Evolutionary conservation across 2,113 vertebrate species (phyloP), one percentile per base, ranked within the genome.

Genomic region (Elaphurus davidianus): DNA sequence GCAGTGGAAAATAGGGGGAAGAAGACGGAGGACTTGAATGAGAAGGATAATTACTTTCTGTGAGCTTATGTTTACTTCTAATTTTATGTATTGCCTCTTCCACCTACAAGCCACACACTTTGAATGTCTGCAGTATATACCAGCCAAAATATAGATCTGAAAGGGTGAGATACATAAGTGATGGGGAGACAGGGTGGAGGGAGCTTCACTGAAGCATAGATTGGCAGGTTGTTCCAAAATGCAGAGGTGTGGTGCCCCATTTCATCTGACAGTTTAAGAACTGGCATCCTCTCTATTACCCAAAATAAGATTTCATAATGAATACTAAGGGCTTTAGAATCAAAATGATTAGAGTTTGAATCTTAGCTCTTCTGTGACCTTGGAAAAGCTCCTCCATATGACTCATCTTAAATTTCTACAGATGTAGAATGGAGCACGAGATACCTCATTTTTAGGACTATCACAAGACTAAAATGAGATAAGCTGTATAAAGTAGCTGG

Each of bases 171-270:
- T 71, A 16, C 10, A 33, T 16, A 36, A 36, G 25, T 55, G 11
- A 52, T 19, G 45, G 7, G 21, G 21, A 36, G 15, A 14, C 4
- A 15, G 13, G 7, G 3, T 60, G 13, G n/a, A 82, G 14, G 15
- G 2, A 47, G 6, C 16, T 45, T 45, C n/a, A 33, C 0, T 50
- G 30, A 59, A 87, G 64, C 27, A 21, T 0, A 43, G 52, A 50
- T 2, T 93, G 57, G 3, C 17, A 88, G n/a, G 28, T 28, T 71
- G 3, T 28, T 94, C 3, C 21, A 28, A 45, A 79, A n/a, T 54
- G 3, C 0, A 6, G 5, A 30, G 28, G 11, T 19, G 17, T 6
- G n/a, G 1, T 17, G 3, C 25, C 64, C n/a, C 23, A 36, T 10
- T 62, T 89, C 45, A 43, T 40, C 50, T 28, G 9, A 90, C 11